Conservation (phyloP, 2,797 vertebrate genomes). For the Pachyuromys duprasi region DNA sequence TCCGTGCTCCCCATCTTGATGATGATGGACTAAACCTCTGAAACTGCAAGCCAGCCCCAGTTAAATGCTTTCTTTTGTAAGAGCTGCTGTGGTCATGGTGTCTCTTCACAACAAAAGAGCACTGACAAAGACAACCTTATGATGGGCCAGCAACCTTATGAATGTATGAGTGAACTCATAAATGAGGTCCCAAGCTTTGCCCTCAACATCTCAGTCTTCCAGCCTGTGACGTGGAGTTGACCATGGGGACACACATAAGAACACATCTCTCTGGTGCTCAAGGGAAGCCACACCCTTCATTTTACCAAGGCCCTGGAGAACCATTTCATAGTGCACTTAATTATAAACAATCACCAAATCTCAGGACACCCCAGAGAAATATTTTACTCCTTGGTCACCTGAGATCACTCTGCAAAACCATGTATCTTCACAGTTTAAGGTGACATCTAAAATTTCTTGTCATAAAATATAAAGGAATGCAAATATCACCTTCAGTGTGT, state of each 20-base stretch:
- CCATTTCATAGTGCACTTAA: background rate
- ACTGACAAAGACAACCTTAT: background rate
- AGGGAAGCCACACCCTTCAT: background rate
- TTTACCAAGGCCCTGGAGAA: background rate
- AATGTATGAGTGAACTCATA: background rate
- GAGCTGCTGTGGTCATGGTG: background rate
- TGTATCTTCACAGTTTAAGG: background rate
- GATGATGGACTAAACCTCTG: background rate
- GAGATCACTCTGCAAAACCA: background rate
- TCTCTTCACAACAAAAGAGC: background rate
- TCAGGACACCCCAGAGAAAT: background rate
- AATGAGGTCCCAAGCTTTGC: background rate
- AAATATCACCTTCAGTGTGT: background rate
- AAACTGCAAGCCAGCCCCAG: background rate
- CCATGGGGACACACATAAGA: fast-evolving
- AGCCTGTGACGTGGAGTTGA: background rate
- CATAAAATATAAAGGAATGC: background rate
- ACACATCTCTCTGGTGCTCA: too few relatives aligned
- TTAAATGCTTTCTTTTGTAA: too few relatives aligned
- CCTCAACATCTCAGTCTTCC: background rate
- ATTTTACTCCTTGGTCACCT: background rate
- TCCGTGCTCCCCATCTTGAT: background rate
- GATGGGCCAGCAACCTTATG: background rate
- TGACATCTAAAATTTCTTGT: background rate
- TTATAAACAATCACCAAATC: background rate